phyloP scores from a whole-genome alignment of 2,113 vertebrate genomes.

The Scytalopus superciliaris region DNA sequence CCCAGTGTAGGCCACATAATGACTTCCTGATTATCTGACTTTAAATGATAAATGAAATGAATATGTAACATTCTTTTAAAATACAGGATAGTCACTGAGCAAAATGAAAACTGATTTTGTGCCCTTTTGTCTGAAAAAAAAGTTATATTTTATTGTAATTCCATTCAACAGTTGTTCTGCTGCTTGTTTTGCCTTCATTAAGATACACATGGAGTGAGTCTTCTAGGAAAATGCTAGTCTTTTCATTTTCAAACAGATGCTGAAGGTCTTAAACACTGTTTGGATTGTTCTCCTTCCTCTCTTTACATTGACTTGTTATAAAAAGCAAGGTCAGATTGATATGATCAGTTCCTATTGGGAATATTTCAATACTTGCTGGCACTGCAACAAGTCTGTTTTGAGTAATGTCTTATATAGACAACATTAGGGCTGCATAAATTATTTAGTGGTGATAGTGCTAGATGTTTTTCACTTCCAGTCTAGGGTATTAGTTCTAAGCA shows the following conservation, averaged over 20 bases:
- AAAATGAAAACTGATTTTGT: slow-evolving; percentile 76
- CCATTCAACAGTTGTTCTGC: slow-evolving; percentile 50
- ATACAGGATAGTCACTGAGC: slow-evolving; percentile 73
- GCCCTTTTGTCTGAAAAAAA: slow-evolving; percentile 67
- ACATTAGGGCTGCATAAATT: slow-evolving; percentile 69
- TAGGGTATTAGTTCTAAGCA: slow-evolving; percentile 26
- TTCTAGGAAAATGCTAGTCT: slow-evolving; percentile 66
- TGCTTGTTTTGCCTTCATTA: slow-evolving; percentile 69
- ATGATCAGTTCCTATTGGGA: slow-evolving; percentile 44
- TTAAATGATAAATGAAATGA: slow-evolving; percentile 99
- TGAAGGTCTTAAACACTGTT: slow-evolving; percentile 71
- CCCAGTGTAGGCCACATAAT: slow-evolving; percentile 95
- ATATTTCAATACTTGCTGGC: slow-evolving; percentile 52
- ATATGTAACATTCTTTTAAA: slow-evolving; percentile 86
- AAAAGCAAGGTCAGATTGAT: slow-evolving; percentile 62
- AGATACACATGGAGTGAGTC: slow-evolving; percentile 68
- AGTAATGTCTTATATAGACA: slow-evolving; percentile 52
- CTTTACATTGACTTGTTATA: slow-evolving; percentile 49
- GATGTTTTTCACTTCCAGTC: slow-evolving; percentile 55
- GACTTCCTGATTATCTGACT: slow-evolving; percentile 99
- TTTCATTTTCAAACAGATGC: slow-evolving; percentile 65
- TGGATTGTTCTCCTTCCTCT: slow-evolving; percentile 57
- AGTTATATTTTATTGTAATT: slow-evolving; percentile 70
- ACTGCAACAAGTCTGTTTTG: slow-evolving; percentile 36
- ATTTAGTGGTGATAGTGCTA: slow-evolving; percentile 56